Conservation (phyloP, 2,888 invertebrate genomes). For the Drosophila paucipuncta region DNA sequence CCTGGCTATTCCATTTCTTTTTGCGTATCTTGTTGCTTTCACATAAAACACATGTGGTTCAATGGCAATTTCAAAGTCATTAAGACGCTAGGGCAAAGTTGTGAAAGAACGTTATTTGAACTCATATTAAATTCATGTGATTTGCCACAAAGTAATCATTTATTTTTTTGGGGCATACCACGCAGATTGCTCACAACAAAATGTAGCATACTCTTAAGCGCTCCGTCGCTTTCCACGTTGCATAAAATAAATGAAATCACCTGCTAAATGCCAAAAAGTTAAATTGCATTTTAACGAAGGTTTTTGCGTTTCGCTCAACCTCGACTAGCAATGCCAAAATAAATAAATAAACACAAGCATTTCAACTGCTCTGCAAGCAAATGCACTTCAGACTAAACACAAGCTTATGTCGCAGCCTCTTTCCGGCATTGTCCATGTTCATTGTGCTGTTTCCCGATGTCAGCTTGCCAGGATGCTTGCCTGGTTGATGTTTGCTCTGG, state of each 20-base stretch:
- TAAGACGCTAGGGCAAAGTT: conserved; percentile 57
- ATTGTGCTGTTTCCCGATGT: conserved; percentile 16
- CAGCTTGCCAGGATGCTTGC: conserved; percentile 10
- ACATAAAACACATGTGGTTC: conserved; percentile 14
- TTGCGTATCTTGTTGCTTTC: conserved; percentile 24
- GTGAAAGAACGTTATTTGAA: conserved; percentile 32
- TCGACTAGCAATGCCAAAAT: conserved; percentile 9
- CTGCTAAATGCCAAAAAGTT: conserved; percentile 47
- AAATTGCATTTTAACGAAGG: conserved; percentile 62
- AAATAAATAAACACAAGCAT: conserved; percentile 43
- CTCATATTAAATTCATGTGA: conserved; percentile 45
- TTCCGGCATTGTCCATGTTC: neutral
- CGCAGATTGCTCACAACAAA: conserved; percentile 24
- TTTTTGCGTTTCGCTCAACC: conserved; percentile 14
- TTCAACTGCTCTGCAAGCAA: conserved; percentile 32
- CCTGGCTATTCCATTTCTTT: neutral
- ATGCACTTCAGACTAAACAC: conserved; percentile 44
- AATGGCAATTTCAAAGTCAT: conserved; percentile 70
- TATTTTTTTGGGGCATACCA: conserved; percentile 10
- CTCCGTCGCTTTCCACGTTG: conserved; percentile 3
- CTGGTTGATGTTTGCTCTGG: conserved; percentile 32
- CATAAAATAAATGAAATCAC: conserved; percentile 38
- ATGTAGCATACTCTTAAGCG: conserved; percentile 34
- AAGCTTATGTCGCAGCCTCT: conserved; percentile 13
- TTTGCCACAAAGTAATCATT: conserved; percentile 44